Evolutionary conservation across 2,113 vertebrate genomes (phyloP), one percentile per base, ranked within the genome.

Genomic region (Forbesichthys agassizii): DNA sequence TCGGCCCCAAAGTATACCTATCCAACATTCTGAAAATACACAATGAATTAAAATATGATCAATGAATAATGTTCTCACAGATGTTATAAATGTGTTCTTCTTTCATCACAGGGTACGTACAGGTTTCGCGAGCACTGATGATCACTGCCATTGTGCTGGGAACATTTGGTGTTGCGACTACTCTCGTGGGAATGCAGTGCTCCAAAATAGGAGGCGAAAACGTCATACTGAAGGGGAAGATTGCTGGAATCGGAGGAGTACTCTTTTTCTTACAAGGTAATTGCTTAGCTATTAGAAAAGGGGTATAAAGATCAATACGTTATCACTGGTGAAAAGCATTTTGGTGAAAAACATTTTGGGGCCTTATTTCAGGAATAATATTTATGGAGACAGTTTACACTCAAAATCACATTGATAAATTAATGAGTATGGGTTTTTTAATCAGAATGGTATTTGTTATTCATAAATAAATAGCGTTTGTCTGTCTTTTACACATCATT

Each of bases 61-160:
- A 42, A 42, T 42, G 4, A 42, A 8, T 42, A 64, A 33, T 62
- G 36, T 42, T 46, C 3, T 10, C 46, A 27, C 42, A 47, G 14
- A 5, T 5, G 36, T 42, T 42, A 42, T 42, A 5, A 6, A 42
- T 42, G 1, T 42, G 4, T 67, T n/a, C 33, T 48, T 51, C 36
- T 78, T 68, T 81, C 33, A 48, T 49, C 7, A 64, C 79, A 97
- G 96, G 94, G 27, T 95, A 93, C 49, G 77, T 97, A 57, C 95
- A 96, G 80, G 95, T 92, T 20, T 94, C 92, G 33, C 92, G 95
- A 9, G 95, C 95, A 0, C 90, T 96, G 63, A 95, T 97, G 94
- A 95, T 97, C 33, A 80, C 89, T 0, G 79, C 94, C 6, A 85
- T 96, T 48, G 80, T 94, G 53, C 82, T 96, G 64, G 95, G 95